A percentile compares a stretch with the other conserved stretches of the same genome.
Evolutionary conservation across 2,888 invertebrate genomes (phyloP).

Genomic region (Apotomis capreana): DNA sequence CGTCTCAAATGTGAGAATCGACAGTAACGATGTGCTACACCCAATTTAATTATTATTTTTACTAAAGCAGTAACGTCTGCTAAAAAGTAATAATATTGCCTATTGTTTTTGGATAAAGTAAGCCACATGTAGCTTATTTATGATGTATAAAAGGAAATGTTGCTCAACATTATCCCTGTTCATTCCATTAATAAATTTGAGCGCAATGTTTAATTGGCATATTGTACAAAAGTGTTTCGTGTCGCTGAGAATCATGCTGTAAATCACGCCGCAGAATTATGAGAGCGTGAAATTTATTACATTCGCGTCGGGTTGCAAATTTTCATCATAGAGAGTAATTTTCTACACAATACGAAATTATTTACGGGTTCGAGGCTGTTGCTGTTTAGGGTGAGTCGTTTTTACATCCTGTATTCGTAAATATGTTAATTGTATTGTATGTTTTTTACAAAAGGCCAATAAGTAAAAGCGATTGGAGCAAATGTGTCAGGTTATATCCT

Average conservation of each 20-base stretch:
- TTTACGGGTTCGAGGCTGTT: slow-evolving; percentile 35
- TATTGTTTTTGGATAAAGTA: too few species aligned
- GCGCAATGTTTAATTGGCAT: slow-evolving; percentile 63
- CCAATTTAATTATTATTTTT: too few species aligned
- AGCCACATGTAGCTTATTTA: too few species aligned
- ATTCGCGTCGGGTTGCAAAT: slow-evolving; percentile 73
- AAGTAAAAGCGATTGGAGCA: too few species aligned
- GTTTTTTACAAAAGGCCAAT: background rate
- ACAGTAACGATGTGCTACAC: too few species aligned
- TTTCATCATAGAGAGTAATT: slow-evolving; percentile 62
- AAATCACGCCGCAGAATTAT: slow-evolving; percentile 76
- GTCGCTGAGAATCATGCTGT: slow-evolving; percentile 65
- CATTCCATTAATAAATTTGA: slow-evolving; percentile 50
- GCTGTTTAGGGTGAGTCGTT: slow-evolving; percentile 20
- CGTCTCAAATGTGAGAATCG: too few species aligned
- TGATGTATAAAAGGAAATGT: background rate
- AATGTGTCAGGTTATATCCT: too few species aligned
- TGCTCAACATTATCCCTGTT: slow-evolving; percentile 22
- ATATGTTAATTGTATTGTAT: slow-evolving; percentile 7
- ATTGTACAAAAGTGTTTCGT: slow-evolving; percentile 63
- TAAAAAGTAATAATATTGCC: too few species aligned
- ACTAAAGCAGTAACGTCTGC: too few species aligned
- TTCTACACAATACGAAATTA: slow-evolving; percentile 41
- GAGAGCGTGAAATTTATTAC: slow-evolving; percentile 78
- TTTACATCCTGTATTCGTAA: slow-evolving; percentile 21